phyloP scores from a whole-genome alignment of 1,140 invertebrate genomes.

The Drosophila asahinai region DNA sequence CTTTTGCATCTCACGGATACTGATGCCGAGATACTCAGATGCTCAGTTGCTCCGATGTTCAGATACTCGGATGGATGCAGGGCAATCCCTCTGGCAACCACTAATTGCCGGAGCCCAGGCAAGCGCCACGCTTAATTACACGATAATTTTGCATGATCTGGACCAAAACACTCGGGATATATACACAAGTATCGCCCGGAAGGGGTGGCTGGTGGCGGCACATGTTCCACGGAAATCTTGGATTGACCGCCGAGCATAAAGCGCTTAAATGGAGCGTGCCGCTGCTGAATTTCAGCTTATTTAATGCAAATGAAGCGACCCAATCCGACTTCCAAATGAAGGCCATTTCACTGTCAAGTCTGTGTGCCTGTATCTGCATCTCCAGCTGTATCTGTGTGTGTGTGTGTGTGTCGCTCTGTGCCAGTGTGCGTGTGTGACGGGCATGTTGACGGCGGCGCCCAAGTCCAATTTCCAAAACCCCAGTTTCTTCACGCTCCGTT shows the following conservation, averaged over 20 bases:
- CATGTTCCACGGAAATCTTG: conserved; percentile 60
- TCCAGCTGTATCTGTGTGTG: conserved; percentile 1
- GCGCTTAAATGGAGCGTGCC: conserved; percentile 74
- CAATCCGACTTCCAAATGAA: conserved; percentile 41
- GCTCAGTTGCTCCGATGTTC: not conserved
- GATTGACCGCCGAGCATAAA: conserved; percentile 68
- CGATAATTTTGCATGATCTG: conserved; percentile 80
- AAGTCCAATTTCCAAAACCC: conserved; percentile 5
- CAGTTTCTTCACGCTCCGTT: conserved; percentile 13
- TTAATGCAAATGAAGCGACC: conserved; percentile 84
- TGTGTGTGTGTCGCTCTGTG: conserved; percentile 8
- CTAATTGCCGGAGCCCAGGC: conserved; percentile 47
- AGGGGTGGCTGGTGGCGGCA: conserved; percentile 4
- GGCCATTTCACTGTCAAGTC: conserved; percentile 71
- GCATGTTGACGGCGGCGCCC: conserved; percentile 59
- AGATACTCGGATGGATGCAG: conserved; percentile 1
- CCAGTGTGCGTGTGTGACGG: conserved; percentile 31
- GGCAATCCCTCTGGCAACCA: conserved; percentile 11
- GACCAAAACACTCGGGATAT: conserved; percentile 23
- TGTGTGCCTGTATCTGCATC: conserved; percentile 2
- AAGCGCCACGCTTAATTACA: conserved; percentile 79
- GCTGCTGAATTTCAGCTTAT: conserved; percentile 85
- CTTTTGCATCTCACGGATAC: conserved; percentile 3
- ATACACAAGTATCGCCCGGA: not conserved
- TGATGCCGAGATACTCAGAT: not conserved